phyloP scores from a whole-genome alignment of 2,797 vertebrate genomes.

The Etheostoma nigrum region DNA sequence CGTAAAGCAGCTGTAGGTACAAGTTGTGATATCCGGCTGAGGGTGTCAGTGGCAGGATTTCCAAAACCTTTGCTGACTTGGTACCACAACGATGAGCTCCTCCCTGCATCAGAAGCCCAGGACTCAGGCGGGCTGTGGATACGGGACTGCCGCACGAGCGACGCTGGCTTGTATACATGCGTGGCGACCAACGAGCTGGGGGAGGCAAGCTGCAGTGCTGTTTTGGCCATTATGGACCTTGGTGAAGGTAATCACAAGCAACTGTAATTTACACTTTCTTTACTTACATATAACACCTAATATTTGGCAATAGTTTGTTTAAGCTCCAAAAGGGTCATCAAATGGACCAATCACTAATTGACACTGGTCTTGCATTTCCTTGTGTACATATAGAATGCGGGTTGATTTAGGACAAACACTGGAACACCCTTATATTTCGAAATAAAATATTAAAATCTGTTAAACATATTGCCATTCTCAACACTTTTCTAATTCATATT shows the following conservation, averaged over 20 bases:
- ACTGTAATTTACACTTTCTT: neutral
- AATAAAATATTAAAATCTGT: no score
- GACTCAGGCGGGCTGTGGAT: constrained; percentile 92
- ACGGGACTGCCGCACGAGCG: constrained; percentile 85
- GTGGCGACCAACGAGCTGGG: constrained; percentile 88
- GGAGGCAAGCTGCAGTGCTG: constrained; percentile 87
- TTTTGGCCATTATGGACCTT: constrained; percentile 91
- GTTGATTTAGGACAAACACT: neutral
- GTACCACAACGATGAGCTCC: constrained; percentile 88
- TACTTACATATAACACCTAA: no score
- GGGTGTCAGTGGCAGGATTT: constrained; percentile 87
- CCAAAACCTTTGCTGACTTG: constrained; percentile 89
- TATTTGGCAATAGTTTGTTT: no score
- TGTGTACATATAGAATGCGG: neutral
- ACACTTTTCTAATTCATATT: constrained; percentile 2
- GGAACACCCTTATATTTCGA: no score
- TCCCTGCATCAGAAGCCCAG: constrained; percentile 75
- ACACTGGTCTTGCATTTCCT: neutral
- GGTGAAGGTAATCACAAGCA: constrained; percentile 87
- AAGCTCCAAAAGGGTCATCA: neutral
- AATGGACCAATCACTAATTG: neutral
- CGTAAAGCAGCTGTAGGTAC: constrained; percentile 90
- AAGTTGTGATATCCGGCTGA: constrained; percentile 90
- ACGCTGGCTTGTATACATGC: constrained; percentile 93
- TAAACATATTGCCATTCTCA: neutral